phyloP scores from a whole-genome alignment of 2,888 invertebrate genomes.

The Andrena chrysosceles region DNA sequence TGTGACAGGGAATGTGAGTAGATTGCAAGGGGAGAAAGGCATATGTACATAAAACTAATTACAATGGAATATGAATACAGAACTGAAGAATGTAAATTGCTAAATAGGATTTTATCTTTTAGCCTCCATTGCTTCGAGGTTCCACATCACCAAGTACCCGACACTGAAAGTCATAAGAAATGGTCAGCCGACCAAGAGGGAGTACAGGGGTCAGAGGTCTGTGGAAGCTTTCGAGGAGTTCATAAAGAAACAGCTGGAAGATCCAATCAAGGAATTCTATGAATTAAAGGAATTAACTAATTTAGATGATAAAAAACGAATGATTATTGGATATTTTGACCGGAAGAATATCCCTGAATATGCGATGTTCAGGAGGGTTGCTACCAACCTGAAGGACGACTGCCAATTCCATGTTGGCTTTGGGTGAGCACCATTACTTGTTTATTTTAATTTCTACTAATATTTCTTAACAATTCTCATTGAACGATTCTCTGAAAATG shows the following conservation, averaged over 20 bases:
- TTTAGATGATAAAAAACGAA: slow-evolving; percentile 92
- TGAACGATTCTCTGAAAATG: background rate
- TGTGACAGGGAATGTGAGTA: slow-evolving; percentile 95
- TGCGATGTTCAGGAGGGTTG: slow-evolving; percentile 91
- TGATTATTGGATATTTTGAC: slow-evolving; percentile 96
- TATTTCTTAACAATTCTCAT: background rate
- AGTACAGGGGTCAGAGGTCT: slow-evolving; percentile 95
- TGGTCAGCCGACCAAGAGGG: slow-evolving; percentile 95
- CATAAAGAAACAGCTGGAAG: slow-evolving; percentile 94
- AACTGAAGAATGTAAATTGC: background rate
- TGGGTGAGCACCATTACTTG: slow-evolving; percentile 87
- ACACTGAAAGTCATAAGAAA: slow-evolving; percentile 97
- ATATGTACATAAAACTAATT: background rate
- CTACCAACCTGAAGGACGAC: slow-evolving; percentile 96
- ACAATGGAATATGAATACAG: background rate
- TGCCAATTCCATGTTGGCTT: slow-evolving; percentile 97
- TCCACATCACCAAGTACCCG: slow-evolving; percentile 99
- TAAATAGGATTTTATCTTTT: slow-evolving; percentile 64
- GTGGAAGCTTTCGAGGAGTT: slow-evolving; percentile 95
- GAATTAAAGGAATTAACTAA: slow-evolving; percentile 90
- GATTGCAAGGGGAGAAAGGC: background rate
- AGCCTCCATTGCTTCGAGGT: slow-evolving; percentile 93
- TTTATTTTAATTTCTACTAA: background rate
- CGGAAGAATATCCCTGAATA: slow-evolving; percentile 93
- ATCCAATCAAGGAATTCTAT: slow-evolving; percentile 93